phyloP scores from a whole-genome alignment of 2,113 vertebrate species.

The Cygnus atratus region DNA sequence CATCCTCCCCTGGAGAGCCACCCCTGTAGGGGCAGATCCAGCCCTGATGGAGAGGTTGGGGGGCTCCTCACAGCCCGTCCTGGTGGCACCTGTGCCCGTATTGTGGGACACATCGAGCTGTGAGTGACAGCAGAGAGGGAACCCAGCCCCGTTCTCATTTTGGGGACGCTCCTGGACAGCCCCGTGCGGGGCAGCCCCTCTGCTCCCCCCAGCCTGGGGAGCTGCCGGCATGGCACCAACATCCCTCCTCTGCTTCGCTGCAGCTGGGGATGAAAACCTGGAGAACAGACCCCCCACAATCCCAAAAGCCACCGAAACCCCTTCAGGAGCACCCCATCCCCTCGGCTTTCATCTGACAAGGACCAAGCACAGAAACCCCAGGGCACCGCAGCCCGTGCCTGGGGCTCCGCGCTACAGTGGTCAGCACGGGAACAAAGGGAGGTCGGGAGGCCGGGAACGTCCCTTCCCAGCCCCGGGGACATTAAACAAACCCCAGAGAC shows the following conservation, averaged over 20 bases:
- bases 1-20: not conserved
- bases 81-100: accelerated
- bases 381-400: not conserved
- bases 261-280: not conserved
- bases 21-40: accelerated
- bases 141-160: not conserved
- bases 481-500: constrained; percentile 55
- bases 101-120: not conserved
- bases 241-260: not conserved
- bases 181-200: not conserved
- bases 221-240: not conserved
- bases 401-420: constrained; percentile 3
- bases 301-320: not conserved
- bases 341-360: accelerated
- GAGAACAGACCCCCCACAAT: accelerated
- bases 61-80: not conserved
- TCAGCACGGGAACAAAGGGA: constrained; percentile 13
- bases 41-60: not conserved
- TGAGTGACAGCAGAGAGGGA: accelerated
- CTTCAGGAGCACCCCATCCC: not conserved
- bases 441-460: not conserved
- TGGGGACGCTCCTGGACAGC: not conserved
- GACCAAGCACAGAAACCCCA: not conserved
- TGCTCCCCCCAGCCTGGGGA: accelerated
- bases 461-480: constrained; percentile 44